Evolutionary conservation across 2,888 invertebrate species (phyloP).

Genomic region (Dasypogon diadema): DNA sequence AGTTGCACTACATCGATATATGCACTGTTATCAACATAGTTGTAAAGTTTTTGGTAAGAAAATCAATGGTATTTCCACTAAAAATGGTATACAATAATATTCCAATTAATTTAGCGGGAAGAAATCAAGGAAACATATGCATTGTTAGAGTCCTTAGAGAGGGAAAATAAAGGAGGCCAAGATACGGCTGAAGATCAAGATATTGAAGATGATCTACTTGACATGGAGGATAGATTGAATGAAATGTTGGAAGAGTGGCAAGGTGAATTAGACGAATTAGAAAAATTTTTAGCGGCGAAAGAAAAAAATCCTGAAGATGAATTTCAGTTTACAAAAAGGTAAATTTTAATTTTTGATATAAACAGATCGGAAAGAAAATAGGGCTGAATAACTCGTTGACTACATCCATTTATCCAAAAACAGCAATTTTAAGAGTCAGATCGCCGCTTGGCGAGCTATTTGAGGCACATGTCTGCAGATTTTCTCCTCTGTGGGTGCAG

Average conservation of each 20-base stretch:
- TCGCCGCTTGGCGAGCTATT: too few relatives aligned
- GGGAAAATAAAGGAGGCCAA: slow-evolving; percentile 62
- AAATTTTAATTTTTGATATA: neutral
- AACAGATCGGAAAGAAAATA: too few relatives aligned
- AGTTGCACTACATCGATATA: slow-evolving; percentile 62
- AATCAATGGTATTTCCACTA: neutral
- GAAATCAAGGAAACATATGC: neutral
- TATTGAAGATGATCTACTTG: slow-evolving; percentile 7
- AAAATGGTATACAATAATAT: too few relatives aligned
- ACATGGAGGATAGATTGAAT: slow-evolving; percentile 16
- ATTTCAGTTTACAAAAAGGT: slow-evolving; percentile 22
- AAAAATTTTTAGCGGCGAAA: slow-evolving; percentile 5
- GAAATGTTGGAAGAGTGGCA: slow-evolving; percentile 7
- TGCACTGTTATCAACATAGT: slow-evolving; percentile 10
- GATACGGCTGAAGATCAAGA: neutral
- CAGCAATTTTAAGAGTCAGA: too few relatives aligned
- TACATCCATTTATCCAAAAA: too few relatives aligned
- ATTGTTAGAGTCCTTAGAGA: slow-evolving; percentile 61
- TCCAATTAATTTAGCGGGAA: neutral
- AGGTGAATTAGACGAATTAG: neutral
- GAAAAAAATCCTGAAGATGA: neutral
- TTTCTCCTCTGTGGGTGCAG: too few relatives aligned
- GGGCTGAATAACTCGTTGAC: too few relatives aligned
- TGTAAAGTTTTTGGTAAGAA: slow-evolving; percentile 46
- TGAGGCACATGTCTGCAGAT: too few relatives aligned